These are phyloP conservation scores for Antechinus flavipes DNA, from an alignment of 2,113 vertebrate species.

Conservation along the genomic window DNA sequence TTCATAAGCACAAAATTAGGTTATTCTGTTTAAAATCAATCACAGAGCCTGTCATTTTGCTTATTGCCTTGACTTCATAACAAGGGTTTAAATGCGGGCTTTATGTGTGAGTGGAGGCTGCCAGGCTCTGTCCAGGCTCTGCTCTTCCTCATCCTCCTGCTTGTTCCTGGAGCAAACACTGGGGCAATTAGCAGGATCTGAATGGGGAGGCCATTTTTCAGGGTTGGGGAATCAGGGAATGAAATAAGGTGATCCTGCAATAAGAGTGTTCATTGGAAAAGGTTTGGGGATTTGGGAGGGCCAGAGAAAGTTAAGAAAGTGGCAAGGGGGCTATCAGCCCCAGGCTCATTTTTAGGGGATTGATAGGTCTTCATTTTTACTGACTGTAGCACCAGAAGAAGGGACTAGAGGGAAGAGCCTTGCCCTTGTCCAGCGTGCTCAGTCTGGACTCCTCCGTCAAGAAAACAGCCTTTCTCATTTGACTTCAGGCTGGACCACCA, in stretches of 20 bases:
- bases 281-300: neutral
- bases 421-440: slow-evolving; percentile 58
- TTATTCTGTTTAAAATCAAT: slow-evolving; percentile 78
- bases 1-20: slow-evolving; percentile 72
- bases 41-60: slow-evolving; percentile 62
- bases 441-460: slow-evolving; percentile 50
- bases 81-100: slow-evolving; percentile 72
- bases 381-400: neutral
- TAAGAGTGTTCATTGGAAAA: slow-evolving; percentile 54
- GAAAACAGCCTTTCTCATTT: slow-evolving; percentile 80
- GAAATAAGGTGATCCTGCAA: slow-evolving; percentile 62
- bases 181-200: slow-evolving; percentile 77
- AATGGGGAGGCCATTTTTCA: slow-evolving; percentile 73
- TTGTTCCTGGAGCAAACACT: slow-evolving; percentile 68
- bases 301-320: neutral
- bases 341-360: slow-evolving; percentile 53
- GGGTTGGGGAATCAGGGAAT: slow-evolving; percentile 47
- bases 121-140: slow-evolving; percentile 67
- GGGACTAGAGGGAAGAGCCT: slow-evolving; percentile 63
- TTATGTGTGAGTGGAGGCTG: slow-evolving; percentile 61
- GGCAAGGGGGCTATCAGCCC: slow-evolving; percentile 64
- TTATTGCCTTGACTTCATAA: slow-evolving; percentile 70
- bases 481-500: slow-evolving; percentile 87
- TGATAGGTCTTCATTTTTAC: neutral
- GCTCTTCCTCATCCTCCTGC: slow-evolving; percentile 79